A percentile compares a stretch with the other conserved stretches of the same genome.
phyloP scores from a whole-genome alignment of 2,113 vertebrate species.

The Leptobrachium ailaonicum region DNA sequence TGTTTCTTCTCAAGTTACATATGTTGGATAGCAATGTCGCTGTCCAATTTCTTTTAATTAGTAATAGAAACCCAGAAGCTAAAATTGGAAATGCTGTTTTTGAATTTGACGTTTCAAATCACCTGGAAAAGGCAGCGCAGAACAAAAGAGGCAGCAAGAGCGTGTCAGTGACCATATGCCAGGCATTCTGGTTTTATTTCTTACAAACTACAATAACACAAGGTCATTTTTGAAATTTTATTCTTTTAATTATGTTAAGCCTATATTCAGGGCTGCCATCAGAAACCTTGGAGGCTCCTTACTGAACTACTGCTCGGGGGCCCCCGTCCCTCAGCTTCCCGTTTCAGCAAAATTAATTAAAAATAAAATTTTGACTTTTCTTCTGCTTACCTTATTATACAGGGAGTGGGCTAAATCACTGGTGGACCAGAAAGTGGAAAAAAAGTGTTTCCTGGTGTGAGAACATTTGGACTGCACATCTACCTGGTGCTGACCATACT shows the following conservation, averaged over 20 bases:
- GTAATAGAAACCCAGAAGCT: slow-evolving; percentile 26
- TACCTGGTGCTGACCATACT: too few species aligned
- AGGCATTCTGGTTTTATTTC: not conserved
- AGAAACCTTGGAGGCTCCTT: not conserved
- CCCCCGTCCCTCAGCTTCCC: too few species aligned
- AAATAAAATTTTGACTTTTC: too few species aligned
- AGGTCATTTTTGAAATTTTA: not conserved
- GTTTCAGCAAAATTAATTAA: too few species aligned
- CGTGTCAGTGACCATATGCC: not conserved
- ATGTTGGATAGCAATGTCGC: slow-evolving; percentile 8
- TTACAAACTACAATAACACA: not conserved
- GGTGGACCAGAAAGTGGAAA: too few species aligned
- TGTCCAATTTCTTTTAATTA: slow-evolving; percentile 20
- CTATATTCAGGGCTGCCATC: not conserved
- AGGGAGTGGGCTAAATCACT: too few species aligned
- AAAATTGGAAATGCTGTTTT: not conserved
- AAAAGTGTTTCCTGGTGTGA: too few species aligned
- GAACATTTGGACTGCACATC: too few species aligned
- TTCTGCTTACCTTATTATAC: too few species aligned
- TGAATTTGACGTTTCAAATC: not conserved
- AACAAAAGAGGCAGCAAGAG: not conserved
- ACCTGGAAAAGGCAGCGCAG: slow-evolving; percentile 1
- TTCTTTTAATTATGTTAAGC: not conserved
- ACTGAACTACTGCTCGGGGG: not conserved
- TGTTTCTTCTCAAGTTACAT: slow-evolving; percentile 22